Conservation (phyloP, 2,888 invertebrate species). For the Cancer borealis region DNA sequence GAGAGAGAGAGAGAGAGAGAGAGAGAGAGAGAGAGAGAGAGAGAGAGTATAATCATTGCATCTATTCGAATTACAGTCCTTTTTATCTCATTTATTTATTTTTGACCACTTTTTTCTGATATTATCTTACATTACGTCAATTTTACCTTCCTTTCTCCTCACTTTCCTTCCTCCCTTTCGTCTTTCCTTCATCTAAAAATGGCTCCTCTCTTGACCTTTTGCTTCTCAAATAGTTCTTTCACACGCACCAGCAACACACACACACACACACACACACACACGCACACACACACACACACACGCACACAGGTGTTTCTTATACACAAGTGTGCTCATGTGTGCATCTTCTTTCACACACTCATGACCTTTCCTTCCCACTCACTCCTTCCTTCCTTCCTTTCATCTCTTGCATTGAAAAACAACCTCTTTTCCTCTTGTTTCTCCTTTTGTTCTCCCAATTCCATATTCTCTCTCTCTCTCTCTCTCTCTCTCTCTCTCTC, state of each 20-base stretch:
- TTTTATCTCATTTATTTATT: not conserved
- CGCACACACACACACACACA: not conserved
- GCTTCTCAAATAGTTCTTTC: not conserved
- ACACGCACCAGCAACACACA: not conserved
- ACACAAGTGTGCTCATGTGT: not conserved
- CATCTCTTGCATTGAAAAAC: not conserved
- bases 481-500: constrained; percentile 27
- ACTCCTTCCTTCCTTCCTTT: not conserved
- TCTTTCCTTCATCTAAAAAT: not conserved
- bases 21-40: constrained; percentile 17
- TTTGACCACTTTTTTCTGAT: not conserved
- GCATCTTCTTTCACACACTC: not conserved
- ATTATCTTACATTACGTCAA: not conserved
- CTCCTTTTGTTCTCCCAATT: not conserved
- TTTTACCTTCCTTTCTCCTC: not conserved
- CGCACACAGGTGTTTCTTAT: not conserved
- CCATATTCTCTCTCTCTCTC: not conserved
- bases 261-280: constrained; percentile 18
- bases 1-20: not conserved
- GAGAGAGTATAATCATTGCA: not conserved
- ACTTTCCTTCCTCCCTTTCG: not conserved
- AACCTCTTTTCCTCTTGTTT: not conserved
- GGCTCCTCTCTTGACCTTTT: not conserved
- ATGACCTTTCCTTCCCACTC: constrained; percentile 31
- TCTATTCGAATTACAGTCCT: not conserved